Percentiles rank a stretch among this genome's conserved stretches.
phyloP scores from a whole-genome alignment of 2,888 invertebrate genomes.

The Hetaerina titia region DNA sequence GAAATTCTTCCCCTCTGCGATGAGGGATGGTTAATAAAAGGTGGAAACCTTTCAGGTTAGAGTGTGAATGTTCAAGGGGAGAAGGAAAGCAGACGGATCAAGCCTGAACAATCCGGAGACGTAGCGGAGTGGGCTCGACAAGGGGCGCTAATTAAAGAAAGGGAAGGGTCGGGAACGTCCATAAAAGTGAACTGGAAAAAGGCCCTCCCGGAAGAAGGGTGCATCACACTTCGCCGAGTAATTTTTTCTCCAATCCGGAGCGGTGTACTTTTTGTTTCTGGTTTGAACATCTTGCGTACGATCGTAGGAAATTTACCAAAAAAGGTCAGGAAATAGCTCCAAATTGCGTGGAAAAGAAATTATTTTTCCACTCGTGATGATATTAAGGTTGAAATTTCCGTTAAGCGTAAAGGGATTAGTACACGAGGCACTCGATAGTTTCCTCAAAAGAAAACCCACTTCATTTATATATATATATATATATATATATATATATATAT shows the following conservation, averaged over 20 bases:
- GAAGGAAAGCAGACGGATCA: not conserved
- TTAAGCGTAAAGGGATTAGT: too few relatives aligned
- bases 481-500: too few relatives aligned
- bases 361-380: too few relatives aligned
- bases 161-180: not conserved
- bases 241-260: not conserved
- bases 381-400: too few relatives aligned
- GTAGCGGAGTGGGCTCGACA: not conserved
- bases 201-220: not conserved
- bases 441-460: too few relatives aligned
- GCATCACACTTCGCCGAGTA: not conserved
- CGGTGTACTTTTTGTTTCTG: too few relatives aligned
- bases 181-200: not conserved
- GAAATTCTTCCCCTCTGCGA: not conserved
- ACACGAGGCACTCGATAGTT: too few relatives aligned
- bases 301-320: not conserved
- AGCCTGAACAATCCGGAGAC: not conserved
- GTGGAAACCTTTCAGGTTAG: not conserved
- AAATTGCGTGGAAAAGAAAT: too few relatives aligned
- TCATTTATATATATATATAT: too few relatives aligned
- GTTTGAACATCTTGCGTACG: not conserved
- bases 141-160: not conserved
- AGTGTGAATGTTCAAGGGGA: not conserved
- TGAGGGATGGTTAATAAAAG: not conserved
- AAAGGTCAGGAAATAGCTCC: not conserved